These are phyloP conservation scores for Gallirallus australis DNA, from an alignment of 2,797 vertebrate species.

Conservation along the genomic window DNA sequence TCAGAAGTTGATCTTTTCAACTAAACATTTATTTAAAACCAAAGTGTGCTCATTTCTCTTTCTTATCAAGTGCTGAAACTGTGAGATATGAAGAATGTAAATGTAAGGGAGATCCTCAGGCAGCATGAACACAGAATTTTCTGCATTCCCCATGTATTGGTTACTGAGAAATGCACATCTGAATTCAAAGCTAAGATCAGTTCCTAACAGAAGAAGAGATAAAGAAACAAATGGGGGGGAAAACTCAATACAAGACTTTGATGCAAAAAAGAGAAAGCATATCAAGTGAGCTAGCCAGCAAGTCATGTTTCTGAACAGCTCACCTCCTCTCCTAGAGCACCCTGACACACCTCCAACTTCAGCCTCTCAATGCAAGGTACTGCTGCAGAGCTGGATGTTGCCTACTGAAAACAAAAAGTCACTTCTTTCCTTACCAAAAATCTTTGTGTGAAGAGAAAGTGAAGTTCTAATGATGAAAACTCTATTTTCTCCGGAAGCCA, in stretches of 20 bases:
- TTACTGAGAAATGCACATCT: not conserved
- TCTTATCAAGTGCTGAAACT: not conserved
- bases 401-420: not conserved
- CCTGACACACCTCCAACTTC: not conserved
- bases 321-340: rapidly evolving
- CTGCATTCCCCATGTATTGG: not conserved
- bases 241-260: too few relatives aligned
- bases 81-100: not conserved
- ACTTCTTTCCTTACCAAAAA: not conserved
- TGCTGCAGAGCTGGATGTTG: not conserved
- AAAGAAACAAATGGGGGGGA: not conserved
- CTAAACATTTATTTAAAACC: not conserved
- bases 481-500: not conserved
- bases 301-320: rapidly evolving
- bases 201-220: not conserved
- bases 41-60: not conserved
- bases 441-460: not conserved
- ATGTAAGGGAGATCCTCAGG: not conserved
- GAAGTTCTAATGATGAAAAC: not conserved
- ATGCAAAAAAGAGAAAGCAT: rapidly evolving
- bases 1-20: not conserved
- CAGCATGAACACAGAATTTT: not conserved
- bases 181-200: not conserved
- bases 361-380: not conserved
- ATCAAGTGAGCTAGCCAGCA: not conserved